Evolutionary conservation across 1,140 invertebrate species (phyloP).

Genomic region (Theocolax elegans): DNA sequence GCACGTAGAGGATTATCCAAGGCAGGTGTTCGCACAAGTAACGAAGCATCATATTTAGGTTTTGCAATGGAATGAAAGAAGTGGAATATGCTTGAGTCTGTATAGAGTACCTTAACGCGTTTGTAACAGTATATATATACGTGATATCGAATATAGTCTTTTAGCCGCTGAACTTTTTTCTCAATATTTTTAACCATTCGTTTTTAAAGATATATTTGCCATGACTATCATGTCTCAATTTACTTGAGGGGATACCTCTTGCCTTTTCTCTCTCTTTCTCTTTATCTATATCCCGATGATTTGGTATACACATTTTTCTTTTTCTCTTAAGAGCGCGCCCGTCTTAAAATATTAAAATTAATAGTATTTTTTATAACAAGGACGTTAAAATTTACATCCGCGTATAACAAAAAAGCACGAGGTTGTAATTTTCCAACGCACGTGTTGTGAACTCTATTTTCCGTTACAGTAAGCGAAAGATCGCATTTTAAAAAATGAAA

Average conservation of each 20-base stretch:
- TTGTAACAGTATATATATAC: conserved; percentile 17
- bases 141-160: conserved; percentile 43
- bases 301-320: neutral
- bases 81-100: conserved; percentile 37
- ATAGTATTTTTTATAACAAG: too few relatives aligned
- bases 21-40: neutral
- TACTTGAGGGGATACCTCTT: neutral
- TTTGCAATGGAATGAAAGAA: conserved; percentile 46
- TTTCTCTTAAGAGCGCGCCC: too few relatives aligned
- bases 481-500: too few relatives aligned
- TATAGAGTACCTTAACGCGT: neutral
- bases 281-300: neutral
- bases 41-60: conserved; percentile 39
- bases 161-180: conserved; percentile 23
- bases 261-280: too few relatives aligned
- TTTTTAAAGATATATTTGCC: conserved; percentile 28
- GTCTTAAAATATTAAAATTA: too few relatives aligned
- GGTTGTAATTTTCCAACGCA: too few relatives aligned
- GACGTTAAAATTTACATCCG: too few relatives aligned
- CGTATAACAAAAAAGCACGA: too few relatives aligned
- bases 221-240: conserved; percentile 16
- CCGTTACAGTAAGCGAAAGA: too few relatives aligned
- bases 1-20: conserved; percentile 7
- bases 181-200: neutral
- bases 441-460: too few relatives aligned